Evolutionary conservation across 2,113 vertebrate species (phyloP).

Genomic region (Donacobius atricapilla): DNA sequence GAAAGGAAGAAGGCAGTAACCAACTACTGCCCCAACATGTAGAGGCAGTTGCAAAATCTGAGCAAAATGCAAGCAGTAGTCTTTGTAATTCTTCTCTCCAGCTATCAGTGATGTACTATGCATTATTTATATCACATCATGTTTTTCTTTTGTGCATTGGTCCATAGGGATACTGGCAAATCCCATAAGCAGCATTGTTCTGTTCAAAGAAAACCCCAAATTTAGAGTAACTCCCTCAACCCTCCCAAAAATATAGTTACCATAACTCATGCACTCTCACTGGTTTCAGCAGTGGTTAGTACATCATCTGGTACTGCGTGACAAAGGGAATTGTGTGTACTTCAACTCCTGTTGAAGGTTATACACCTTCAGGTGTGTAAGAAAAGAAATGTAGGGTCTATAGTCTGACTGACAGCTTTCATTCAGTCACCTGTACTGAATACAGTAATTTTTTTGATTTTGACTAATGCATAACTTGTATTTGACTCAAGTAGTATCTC

Average conservation of each 20-base stretch:
- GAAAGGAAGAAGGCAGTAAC: not conserved
- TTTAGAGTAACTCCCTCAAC: not conserved
- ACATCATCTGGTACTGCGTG: fast-evolving
- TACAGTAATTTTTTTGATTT: not conserved
- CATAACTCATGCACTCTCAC: not conserved
- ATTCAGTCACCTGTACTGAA: not conserved
- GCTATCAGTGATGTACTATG: not conserved
- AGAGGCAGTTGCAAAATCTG: not conserved
- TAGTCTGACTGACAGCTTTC: not conserved
- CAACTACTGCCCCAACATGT: not conserved
- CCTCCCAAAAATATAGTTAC: not conserved
- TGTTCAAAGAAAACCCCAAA: not conserved
- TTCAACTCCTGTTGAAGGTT: not conserved
- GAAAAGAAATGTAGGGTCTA: not conserved
- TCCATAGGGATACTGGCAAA: not conserved
- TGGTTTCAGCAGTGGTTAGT: not conserved
- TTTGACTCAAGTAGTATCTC: not conserved
- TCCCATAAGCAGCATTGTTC: not conserved
- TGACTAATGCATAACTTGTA: not conserved
- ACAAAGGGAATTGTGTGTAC: not conserved
- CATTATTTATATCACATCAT: not conserved
- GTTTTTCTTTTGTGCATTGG: not conserved
- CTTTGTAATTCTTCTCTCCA: not conserved
- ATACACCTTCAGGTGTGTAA: not conserved
- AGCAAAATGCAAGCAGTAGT: not conserved